Evolutionary conservation across 64 coral and sea anemone genomes (phyloP), one percentile per base, ranked within the genome.

Genomic region (Stichodactyla mertensii): DNA sequence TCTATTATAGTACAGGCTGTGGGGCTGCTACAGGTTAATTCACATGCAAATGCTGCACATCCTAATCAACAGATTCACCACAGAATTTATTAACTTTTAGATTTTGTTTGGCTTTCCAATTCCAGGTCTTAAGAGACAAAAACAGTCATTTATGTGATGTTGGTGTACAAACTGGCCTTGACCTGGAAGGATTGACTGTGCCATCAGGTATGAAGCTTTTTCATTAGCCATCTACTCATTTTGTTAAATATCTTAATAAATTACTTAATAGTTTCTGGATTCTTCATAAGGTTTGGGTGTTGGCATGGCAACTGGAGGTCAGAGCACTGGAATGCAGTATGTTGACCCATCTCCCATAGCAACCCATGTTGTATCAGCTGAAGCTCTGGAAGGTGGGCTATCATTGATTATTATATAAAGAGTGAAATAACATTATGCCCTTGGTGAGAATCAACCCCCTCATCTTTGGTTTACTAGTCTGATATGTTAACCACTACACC

Each of bases 331-430:
- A 53, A 92, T 92, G 90, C 90, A 92, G 61, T 98, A 98, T 90
- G 95, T 98, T 64, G 95, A 98, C n/a, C 95, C 95, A 10, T 87
- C 92, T 84, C 95, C 92, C 16, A 92, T 95, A 52, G 97, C 97
- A 61, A 92, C 87, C 51, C 93, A 99, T 83, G 93, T 52, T 54
- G 97, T 99, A 6, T 80, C 89, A 11, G 80, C 96, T 57, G 93
- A 99, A 51, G 90, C 92, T 55, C 81, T 99, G 51, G 90, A 99
- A 92, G 97, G 97, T 74, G 10, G 27, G 69, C 23, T 28, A n/a
- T 66, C 18, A 66, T 16, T 66, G 13, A 4, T 61, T 2, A 61
- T 61, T 13, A 18, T 12, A 13, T 13, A 4, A 13, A 4, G 58
- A 4, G 13, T 4, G 58, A 16, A 16, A 0, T 61, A 15, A 16